A percentile compares a stretch with the other conserved stretches of the same genome.
phyloP scores from a whole-genome alignment of 2,888 invertebrate genomes.

The Dolichopus griseipennis region DNA sequence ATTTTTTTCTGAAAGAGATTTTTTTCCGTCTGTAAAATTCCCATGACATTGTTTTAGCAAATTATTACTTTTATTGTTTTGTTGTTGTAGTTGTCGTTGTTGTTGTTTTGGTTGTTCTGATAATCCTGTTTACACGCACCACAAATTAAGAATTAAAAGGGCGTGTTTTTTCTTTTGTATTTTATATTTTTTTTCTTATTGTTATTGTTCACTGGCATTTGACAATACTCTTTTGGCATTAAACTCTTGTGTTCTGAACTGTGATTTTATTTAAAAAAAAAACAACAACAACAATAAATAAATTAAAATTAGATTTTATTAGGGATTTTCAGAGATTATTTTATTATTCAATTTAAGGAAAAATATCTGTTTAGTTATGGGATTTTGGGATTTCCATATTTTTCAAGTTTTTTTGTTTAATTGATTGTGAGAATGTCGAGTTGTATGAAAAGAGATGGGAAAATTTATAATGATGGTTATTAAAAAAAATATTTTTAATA shows the following conservation, averaged over 20 bases:
- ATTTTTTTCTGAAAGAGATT: not conserved
- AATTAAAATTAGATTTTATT: not conserved
- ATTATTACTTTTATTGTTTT: not conserved
- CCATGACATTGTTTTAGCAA: not conserved
- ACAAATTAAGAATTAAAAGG: constrained; percentile 5
- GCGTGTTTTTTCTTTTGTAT: not conserved
- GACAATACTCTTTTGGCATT: not conserved
- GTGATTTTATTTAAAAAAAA: too few species aligned
- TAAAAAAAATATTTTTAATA: too few species aligned
- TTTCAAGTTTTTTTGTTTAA: too few species aligned
- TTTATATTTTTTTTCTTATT: too few species aligned
- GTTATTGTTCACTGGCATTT: not conserved
- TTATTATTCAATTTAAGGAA: not conserved
- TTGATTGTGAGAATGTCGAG: too few species aligned
- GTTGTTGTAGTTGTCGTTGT: too few species aligned
- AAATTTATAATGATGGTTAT: too few species aligned
- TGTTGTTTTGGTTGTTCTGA: too few species aligned
- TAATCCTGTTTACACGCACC: not conserved
- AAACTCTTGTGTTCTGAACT: not conserved
- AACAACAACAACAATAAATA: not conserved
- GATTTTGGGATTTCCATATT: not conserved
- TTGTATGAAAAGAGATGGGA: too few species aligned
- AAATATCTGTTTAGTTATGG: not conserved
- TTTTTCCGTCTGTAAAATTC: not conserved
- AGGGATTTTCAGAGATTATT: not conserved